Evolutionary conservation across 1,140 invertebrate species (phyloP).

Genomic region (Drosophila sechellia): DNA sequence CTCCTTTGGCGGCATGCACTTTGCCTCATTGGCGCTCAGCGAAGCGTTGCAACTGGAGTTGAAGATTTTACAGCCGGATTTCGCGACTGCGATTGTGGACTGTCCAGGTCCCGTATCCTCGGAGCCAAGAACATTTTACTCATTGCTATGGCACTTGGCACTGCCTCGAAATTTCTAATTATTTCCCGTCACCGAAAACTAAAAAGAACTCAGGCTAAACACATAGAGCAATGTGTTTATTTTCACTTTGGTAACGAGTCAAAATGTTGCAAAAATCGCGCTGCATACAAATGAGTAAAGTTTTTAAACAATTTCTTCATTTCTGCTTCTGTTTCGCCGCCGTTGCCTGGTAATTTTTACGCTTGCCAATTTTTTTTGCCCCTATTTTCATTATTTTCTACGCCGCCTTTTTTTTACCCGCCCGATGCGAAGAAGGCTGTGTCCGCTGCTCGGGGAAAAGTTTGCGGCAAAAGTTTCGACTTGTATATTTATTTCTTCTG

Average conservation of each 20-base stretch:
- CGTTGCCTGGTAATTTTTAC: conserved; percentile 64
- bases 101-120: background rate
- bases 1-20: conserved; percentile 35
- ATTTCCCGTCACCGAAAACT: conserved; percentile 26
- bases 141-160: conserved; percentile 3
- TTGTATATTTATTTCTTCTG: conserved; percentile 83
- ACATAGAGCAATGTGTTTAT: conserved; percentile 50
- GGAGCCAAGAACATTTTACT: conserved; percentile 7
- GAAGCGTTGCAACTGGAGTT: conserved; percentile 31
- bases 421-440: background rate
- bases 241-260: conserved; percentile 76
- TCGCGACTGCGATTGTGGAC: background rate
- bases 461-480: conserved; percentile 77
- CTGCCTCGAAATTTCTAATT: conserved; percentile 35
- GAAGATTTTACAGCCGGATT: background rate
- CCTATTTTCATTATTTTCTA: conserved; percentile 30
- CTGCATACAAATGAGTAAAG: conserved; percentile 84
- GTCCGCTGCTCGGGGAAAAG: conserved; percentile 48
- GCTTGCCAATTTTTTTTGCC: conserved; percentile 44
- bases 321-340: conserved; percentile 47
- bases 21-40: conserved; percentile 51
- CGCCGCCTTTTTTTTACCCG: conserved; percentile 15
- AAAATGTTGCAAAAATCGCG: conserved; percentile 80
- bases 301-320: conserved; percentile 73
- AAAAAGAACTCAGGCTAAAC: background rate